Evolutionary conservation across 2,797 vertebrate genomes (phyloP).

Genomic region (Pantherophis vulpinus): DNA sequence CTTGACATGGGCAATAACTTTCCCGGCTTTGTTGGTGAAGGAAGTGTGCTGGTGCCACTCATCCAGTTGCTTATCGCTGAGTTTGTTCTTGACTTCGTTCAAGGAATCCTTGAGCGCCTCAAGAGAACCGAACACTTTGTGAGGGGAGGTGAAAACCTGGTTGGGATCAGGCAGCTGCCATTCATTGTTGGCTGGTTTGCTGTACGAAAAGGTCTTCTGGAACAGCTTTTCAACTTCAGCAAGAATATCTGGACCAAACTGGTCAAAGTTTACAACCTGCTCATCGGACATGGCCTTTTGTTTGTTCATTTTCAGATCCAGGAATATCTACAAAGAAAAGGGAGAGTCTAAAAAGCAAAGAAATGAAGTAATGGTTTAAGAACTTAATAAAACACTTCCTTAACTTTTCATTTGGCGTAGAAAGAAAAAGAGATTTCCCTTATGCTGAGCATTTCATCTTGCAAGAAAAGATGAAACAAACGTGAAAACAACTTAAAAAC

Average conservation of each 20-base stretch:
- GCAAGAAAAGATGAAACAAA: neutral
- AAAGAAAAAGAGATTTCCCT: neutral
- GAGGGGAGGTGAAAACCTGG: slow-evolving; percentile 69
- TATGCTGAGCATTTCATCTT: neutral
- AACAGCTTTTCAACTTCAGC: slow-evolving; percentile 82
- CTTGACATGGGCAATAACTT: slow-evolving; percentile 81
- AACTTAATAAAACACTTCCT: neutral
- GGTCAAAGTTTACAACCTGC: slow-evolving; percentile 39
- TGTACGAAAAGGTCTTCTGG: slow-evolving; percentile 80
- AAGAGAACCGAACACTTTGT: slow-evolving; percentile 69
- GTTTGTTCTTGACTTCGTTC: slow-evolving; percentile 88
- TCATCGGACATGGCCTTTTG: slow-evolving; percentile 46
- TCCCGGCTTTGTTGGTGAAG: slow-evolving; percentile 90
- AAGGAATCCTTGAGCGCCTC: slow-evolving; percentile 84
- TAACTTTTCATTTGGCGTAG: neutral
- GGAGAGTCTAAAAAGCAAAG: slow-evolving; percentile 32
- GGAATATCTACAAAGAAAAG: slow-evolving; percentile 54
- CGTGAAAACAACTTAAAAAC: neutral
- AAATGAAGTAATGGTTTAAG: neutral
- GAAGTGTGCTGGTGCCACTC: slow-evolving; percentile 94
- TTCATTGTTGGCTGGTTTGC: slow-evolving; percentile 71
- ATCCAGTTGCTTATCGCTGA: slow-evolving; percentile 90
- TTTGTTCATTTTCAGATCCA: slow-evolving; percentile 66
- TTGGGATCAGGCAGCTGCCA: slow-evolving; percentile 84
- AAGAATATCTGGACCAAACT: slow-evolving; percentile 70